phyloP scores from a whole-genome alignment of 2,888 invertebrate genomes.

The Lydus trimaculatus region DNA sequence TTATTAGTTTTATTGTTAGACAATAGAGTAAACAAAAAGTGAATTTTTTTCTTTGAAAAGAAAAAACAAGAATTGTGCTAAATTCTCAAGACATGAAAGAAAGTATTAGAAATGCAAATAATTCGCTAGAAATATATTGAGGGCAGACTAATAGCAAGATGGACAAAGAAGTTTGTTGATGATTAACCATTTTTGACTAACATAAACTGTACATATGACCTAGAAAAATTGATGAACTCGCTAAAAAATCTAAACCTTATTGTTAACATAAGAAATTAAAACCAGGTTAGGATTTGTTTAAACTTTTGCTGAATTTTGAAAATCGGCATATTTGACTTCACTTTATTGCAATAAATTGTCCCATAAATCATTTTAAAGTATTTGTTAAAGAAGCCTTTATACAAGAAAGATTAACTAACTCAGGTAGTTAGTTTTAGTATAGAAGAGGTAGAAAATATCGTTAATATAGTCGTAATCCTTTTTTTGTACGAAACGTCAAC shows the following conservation, averaged over 20 bases:
- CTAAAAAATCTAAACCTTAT: constrained; percentile 28
- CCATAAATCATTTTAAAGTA: neutral
- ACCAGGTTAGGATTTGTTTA: neutral
- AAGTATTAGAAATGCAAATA: constrained; percentile 1
- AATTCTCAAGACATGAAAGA: neutral
- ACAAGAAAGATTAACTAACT: neutral
- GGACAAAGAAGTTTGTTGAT: neutral
- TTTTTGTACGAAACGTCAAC: neutral
- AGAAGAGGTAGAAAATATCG: neutral
- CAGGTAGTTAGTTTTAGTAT: neutral
- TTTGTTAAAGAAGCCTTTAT: neutral
- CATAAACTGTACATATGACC: constrained; percentile 14
- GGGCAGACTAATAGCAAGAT: neutral
- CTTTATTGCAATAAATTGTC: neutral
- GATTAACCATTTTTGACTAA: constrained; percentile 2
- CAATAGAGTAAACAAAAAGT: too few relatives aligned
- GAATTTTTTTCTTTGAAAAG: too few relatives aligned
- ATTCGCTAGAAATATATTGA: neutral
- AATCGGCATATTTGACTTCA: neutral
- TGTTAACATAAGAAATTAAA: constrained; percentile 23
- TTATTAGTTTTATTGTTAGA: neutral
- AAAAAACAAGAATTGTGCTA: neutral
- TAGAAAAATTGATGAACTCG: constrained; percentile 16
- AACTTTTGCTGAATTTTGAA: neutral
- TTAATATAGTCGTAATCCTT: neutral